These are phyloP conservation scores for Stichopus chloronotus DNA, from an alignment of 35 echinoderm and acorn worm genomes.

Conservation along the genomic window DNA sequence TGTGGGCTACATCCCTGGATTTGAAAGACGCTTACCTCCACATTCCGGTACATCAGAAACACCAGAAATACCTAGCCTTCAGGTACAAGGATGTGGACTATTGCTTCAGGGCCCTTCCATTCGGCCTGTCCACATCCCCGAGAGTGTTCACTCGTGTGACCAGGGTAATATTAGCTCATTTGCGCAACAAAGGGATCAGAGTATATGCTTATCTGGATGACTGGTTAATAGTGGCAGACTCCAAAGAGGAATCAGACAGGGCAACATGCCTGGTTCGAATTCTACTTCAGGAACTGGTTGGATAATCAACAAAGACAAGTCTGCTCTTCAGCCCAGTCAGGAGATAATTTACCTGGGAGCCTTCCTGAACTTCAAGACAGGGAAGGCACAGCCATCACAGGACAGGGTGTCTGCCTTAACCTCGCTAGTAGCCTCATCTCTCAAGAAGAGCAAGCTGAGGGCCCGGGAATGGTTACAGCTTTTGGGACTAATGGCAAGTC, in stretches of 20 bases:
- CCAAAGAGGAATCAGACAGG: neutral
- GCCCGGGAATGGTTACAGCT: neutral
- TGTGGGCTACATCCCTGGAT: conserved; percentile 28
- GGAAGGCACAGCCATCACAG: neutral
- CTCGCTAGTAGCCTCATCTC: neutral
- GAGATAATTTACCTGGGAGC: neutral
- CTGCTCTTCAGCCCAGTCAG: conserved; percentile 2
- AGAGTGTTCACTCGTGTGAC: conserved; percentile 46
- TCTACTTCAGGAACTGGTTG: neutral
- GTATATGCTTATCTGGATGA: conserved; percentile 52
- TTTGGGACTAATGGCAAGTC: neutral
- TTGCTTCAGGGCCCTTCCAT: conserved; percentile 19
- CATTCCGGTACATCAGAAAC: neutral
- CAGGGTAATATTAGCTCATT: neutral
- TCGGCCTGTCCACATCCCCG: conserved; percentile 46
- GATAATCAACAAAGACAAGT: neutral
- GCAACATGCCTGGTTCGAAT: neutral
- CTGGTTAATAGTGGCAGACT: conserved; percentile 29
- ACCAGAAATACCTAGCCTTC: too few relatives aligned
- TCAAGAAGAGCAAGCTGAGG: too few relatives aligned
- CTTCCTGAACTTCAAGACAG: neutral
- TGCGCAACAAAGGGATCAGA: neutral
- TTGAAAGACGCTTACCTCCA: conserved; percentile 43
- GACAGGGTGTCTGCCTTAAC: neutral
- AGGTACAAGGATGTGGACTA: neutral